Evolutionary conservation across 2,113 vertebrate species (phyloP).

Genomic region (Hemiprocne comata): DNA sequence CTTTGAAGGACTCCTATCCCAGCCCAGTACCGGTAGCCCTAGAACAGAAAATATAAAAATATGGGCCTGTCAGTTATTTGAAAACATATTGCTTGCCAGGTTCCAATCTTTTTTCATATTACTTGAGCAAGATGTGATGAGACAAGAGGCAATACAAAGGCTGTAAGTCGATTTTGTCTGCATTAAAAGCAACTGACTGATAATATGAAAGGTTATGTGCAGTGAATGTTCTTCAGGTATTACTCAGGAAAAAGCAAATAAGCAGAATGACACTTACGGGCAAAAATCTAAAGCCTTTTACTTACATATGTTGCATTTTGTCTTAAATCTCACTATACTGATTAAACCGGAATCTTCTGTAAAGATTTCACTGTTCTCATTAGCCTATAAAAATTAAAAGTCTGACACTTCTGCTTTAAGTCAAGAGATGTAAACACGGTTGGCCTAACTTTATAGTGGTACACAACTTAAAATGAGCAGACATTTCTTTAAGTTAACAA

Average conservation of each 20-base stretch:
- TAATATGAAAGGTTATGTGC: not conserved
- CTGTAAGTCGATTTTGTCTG: not conserved
- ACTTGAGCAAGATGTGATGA: not conserved
- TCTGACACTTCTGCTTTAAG: not conserved
- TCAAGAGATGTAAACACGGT: not conserved
- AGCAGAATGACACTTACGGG: not conserved
- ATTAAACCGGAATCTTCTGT: not conserved
- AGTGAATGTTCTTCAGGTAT: not conserved
- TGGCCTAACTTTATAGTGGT: not conserved
- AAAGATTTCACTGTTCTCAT: not conserved
- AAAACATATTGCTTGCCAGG: not conserved
- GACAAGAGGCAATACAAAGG: not conserved
- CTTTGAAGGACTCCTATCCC: conserved; percentile 97
- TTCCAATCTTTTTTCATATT: not conserved
- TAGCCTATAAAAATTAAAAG: not conserved
- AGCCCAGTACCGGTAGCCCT: conserved; percentile 98
- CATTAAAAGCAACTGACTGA: not conserved
- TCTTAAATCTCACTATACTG: not conserved
- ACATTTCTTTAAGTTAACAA: not conserved
- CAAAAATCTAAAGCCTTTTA: not conserved
- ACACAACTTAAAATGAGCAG: not conserved
- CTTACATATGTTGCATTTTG: not conserved
- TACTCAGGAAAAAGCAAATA: not conserved
- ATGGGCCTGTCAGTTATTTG: not conserved
- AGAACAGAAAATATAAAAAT: not conserved